Conservation (phyloP, 2,113 vertebrate species). For the Hassar affinis region DNA sequence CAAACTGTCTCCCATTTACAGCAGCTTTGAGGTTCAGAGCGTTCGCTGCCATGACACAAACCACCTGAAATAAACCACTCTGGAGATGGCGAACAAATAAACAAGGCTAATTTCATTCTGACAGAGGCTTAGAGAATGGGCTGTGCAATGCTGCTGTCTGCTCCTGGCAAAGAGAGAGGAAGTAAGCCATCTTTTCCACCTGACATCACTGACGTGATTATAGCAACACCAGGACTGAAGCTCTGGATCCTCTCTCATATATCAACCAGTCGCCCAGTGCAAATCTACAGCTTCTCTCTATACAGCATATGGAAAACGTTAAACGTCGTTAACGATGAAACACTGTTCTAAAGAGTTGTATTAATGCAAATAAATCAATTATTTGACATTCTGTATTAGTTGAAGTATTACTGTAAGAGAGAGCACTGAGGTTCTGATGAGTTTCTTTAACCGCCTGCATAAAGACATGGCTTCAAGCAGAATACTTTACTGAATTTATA, state of each 20-base stretch:
- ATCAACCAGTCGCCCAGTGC: neutral
- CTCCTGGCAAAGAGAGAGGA: conserved; percentile 59
- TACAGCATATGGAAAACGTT: neutral
- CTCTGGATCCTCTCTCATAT: neutral
- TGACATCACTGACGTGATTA: conserved; percentile 62
- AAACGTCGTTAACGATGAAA: neutral
- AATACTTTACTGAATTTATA: neutral
- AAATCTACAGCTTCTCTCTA: neutral
- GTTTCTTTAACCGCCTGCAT: neutral
- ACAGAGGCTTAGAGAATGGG: conserved; percentile 8
- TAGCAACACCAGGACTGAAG: conserved; percentile 32
- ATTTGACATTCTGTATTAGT: neutral
- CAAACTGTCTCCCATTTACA: neutral
- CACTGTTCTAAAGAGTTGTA: neutral
- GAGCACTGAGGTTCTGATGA: neutral
- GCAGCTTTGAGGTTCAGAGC: neutral
- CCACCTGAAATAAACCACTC: neutral
- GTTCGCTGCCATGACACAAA: neutral
- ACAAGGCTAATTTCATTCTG: conserved; percentile 15
- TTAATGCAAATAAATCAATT: neutral
- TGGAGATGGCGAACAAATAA: neutral
- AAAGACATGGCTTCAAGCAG: neutral
- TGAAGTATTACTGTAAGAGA: too few relatives aligned
- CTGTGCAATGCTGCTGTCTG: conserved; percentile 41
- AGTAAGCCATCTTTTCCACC: conserved; percentile 67